Evolutionary conservation across 2,797 vertebrate genomes (phyloP).

Genomic region (Uromys caudimaculatus): DNA sequence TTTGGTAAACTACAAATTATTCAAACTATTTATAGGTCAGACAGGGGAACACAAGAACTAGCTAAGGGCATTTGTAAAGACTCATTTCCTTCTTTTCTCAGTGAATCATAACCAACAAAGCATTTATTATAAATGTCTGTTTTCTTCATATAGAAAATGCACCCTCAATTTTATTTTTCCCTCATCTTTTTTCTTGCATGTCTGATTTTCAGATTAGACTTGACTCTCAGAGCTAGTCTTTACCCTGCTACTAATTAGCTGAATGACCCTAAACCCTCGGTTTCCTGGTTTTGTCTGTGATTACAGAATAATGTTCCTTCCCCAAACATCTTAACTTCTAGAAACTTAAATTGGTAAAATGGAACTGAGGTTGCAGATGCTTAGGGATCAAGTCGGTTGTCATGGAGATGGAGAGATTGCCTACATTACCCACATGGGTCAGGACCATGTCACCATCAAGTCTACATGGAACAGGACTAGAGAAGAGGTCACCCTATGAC

Average conservation of each 20-base stretch:
- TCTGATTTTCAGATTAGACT: constrained; percentile 16
- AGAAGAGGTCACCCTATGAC: not conserved
- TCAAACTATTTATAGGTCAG: constrained; percentile 55
- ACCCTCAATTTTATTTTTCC: not conserved
- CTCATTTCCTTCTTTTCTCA: constrained; percentile 11
- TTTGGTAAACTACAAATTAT: constrained; percentile 63
- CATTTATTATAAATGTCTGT: constrained; percentile 15
- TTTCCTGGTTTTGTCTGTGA: not conserved
- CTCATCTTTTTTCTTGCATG: not conserved
- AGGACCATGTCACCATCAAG: not conserved
- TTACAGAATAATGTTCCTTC: not conserved
- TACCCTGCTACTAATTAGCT: not conserved
- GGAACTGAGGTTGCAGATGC: not conserved
- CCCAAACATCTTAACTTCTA: not conserved
- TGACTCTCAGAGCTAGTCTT: not conserved
- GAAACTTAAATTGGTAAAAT: not conserved
- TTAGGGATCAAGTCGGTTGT: not conserved
- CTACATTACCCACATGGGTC: not conserved
- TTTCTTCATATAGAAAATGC: not conserved
- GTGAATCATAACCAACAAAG: constrained; percentile 12
- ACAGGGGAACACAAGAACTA: constrained; percentile 6
- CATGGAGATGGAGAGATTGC: not conserved
- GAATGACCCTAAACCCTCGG: not conserved
- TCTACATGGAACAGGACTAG: not conserved
- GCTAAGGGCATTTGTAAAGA: not conserved